phyloP scores from a whole-genome alignment of 1,140 invertebrate species.

The Aphelinus atriplicis region DNA sequence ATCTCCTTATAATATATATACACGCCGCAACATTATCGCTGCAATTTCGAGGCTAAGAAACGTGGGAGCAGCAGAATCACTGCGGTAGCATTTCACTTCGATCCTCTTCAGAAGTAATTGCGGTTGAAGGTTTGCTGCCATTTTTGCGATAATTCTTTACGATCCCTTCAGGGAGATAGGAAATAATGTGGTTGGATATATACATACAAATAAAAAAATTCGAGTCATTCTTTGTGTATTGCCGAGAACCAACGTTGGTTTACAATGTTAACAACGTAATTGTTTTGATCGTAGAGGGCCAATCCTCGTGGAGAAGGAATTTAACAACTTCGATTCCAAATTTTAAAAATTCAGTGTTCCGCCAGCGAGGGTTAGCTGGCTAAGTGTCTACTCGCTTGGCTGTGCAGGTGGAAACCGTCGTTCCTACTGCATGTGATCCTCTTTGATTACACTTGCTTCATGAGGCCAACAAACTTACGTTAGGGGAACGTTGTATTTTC shows the following conservation, averaged over 20 bases:
- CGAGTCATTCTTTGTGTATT: no score
- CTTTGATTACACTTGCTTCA: no score
- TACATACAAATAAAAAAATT: conserved; percentile 16
- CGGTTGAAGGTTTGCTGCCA: not conserved
- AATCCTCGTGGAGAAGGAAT: no score
- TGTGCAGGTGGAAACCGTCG: not conserved
- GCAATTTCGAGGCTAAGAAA: not conserved
- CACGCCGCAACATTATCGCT: conserved; percentile 9
- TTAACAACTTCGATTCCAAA: no score
- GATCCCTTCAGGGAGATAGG: not conserved
- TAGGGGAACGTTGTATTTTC: no score
- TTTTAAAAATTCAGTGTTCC: no score
- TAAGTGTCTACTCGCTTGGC: not conserved
- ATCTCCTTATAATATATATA: no score
- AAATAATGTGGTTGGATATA: not conserved
- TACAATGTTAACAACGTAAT: no score
- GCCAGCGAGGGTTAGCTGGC: no score
- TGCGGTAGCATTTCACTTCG: not conserved
- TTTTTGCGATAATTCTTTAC: not conserved
- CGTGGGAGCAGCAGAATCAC: conserved; percentile 7
- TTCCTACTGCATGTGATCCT: not conserved
- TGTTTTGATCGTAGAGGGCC: no score
- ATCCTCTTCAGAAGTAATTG: conserved; percentile 22
- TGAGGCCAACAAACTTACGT: no score
- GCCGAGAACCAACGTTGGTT: no score